Evolutionary conservation across 2,113 vertebrate genomes (phyloP).

Genomic region (Ibidorhyncha struthersii): DNA sequence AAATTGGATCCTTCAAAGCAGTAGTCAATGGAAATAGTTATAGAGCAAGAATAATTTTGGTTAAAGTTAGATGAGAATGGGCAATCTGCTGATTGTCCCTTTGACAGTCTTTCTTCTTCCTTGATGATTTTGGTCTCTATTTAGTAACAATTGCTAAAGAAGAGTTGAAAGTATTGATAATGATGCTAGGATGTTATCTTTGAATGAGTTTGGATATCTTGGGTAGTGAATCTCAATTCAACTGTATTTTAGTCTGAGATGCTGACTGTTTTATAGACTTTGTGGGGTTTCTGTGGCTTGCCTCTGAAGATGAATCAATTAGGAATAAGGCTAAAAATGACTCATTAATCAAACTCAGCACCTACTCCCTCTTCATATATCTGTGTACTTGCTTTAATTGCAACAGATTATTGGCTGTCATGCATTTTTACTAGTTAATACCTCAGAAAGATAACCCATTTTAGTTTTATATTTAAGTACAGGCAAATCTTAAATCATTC

Average conservation of each 20-base stretch:
- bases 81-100: background rate
- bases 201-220: background rate
- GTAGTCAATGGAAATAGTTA: background rate
- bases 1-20: background rate
- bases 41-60: background rate
- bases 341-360: background rate
- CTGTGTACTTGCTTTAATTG: background rate
- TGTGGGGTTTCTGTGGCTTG: background rate
- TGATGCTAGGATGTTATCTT: background rate
- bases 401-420: background rate
- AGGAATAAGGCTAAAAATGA: background rate
- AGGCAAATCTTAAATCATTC: background rate
- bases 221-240: background rate
- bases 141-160: background rate
- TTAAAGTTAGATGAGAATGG: background rate
- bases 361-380: background rate
- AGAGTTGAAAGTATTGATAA: background rate
- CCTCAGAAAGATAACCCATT: background rate
- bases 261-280: background rate
- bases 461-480: background rate
- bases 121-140: background rate
- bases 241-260: background rate
- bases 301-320: background rate
- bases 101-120: background rate
- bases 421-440: background rate